Evolutionary conservation across 2,113 vertebrate genomes (phyloP).

Genomic region (Oophaga pumilio): DNA sequence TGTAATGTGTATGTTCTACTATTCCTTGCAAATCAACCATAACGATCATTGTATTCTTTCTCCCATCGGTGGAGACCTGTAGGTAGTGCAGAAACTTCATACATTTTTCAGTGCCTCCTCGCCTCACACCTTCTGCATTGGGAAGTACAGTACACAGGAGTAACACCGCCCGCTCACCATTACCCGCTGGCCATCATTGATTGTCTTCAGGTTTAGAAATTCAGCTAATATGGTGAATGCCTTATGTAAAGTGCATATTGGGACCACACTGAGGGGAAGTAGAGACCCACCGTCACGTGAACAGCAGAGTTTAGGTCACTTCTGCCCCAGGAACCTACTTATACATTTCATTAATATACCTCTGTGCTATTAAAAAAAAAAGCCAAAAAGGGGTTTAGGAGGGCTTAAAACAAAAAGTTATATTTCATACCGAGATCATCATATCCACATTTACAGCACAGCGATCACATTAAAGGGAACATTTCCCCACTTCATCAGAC

Average conservation of each 20-base stretch:
- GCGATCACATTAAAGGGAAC: not conserved
- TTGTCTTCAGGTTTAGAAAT: not conserved
- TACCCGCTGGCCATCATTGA: slow-evolving; percentile 4
- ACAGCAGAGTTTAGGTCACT: not conserved
- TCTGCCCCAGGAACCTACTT: not conserved
- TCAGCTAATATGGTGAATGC: not conserved
- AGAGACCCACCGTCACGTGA: not conserved
- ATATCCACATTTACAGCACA: not conserved
- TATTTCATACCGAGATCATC: no score
- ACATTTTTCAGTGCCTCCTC: not conserved
- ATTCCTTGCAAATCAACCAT: no score
- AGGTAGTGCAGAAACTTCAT: no score
- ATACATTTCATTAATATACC: not conserved
- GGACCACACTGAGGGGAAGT: not conserved
- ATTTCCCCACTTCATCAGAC: not conserved
- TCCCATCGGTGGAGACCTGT: no score
- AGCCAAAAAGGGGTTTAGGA: not conserved
- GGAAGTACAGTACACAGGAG: not conserved
- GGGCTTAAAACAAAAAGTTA: not conserved
- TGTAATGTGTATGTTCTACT: no score
- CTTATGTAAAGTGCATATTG: slow-evolving; percentile 41
- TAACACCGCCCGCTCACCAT: not conserved
- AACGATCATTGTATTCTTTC: no score
- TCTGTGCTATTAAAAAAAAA: not conserved
- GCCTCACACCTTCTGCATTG: not conserved